phyloP scores from a whole-genome alignment of 2,113 vertebrate species.

The Datnioides undecimradiatus region DNA sequence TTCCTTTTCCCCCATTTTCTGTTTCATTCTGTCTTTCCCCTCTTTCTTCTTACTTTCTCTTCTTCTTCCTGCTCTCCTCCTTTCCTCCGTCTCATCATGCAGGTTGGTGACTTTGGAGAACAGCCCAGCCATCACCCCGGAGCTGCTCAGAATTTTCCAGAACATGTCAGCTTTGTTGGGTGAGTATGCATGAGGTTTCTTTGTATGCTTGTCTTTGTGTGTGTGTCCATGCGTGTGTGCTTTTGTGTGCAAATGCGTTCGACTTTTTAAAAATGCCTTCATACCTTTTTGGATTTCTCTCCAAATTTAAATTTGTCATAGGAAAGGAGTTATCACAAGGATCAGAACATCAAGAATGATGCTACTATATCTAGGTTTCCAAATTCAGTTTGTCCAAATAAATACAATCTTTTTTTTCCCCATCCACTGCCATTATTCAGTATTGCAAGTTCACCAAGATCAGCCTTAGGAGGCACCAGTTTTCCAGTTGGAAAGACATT shows the following conservation, averaged over 20 bases:
- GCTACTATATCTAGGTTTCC: no score
- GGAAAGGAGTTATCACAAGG: conserved; percentile 10
- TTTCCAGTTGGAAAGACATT: no score
- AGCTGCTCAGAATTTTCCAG: conserved; percentile 95
- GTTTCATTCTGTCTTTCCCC: conserved; percentile 2
- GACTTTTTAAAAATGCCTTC: not conserved
- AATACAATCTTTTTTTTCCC: no score
- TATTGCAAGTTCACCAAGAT: no score
- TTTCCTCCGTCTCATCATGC: conserved; percentile 35
- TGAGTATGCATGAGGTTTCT: conserved; percentile 76
- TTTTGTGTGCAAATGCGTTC: not conserved
- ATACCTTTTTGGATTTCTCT: conserved; percentile 32
- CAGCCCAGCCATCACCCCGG: conserved; percentile 91
- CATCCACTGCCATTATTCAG: no score
- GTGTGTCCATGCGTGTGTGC: not conserved
- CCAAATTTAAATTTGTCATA: conserved; percentile 11
- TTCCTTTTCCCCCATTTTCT: conserved; percentile 11
- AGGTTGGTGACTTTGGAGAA: conserved; percentile 98
- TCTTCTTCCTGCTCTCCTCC: conserved; percentile 2
- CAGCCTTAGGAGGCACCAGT: no score
- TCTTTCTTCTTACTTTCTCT: conserved; percentile 9
- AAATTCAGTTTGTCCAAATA: no score
- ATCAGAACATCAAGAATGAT: conserved; percentile 12
- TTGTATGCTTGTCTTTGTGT: not conserved
- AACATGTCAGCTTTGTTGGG: conserved; percentile 97